Percentiles rank a stretch among this genome's conserved stretches.
Conservation (phyloP, 2,888 invertebrate genomes). For the Phaonia tiefii region DNA sequence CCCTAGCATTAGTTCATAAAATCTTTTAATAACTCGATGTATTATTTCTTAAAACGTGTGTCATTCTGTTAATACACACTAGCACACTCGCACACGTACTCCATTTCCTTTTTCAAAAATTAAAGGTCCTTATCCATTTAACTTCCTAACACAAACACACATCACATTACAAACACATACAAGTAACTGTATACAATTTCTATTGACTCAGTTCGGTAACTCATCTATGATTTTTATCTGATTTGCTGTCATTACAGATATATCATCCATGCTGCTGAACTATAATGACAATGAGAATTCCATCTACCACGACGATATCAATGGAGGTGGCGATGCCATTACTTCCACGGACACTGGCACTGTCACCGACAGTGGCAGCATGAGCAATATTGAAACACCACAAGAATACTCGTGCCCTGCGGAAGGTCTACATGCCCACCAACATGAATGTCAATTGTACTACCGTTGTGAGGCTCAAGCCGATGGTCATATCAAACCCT, state of each 20-base stretch:
- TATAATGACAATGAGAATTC: constrained; percentile 62
- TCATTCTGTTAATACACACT: too few relatives aligned
- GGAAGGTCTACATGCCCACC: constrained; percentile 88
- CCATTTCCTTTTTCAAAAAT: neutral
- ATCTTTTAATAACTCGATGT: too few relatives aligned
- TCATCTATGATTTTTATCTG: neutral
- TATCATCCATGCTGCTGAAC: constrained; percentile 65
- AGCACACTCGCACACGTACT: neutral
- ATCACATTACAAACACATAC: constrained; percentile 1
- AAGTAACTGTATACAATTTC: constrained; percentile 16
- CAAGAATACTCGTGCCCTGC: constrained; percentile 82
- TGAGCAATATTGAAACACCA: constrained; percentile 60
- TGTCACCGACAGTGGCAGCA: constrained; percentile 22
- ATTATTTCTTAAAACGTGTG: too few relatives aligned
- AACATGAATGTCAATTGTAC: constrained; percentile 87
- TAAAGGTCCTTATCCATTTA: neutral
- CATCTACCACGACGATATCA: constrained; percentile 56
- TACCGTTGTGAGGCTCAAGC: constrained; percentile 87
- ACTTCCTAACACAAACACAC: constrained; percentile 27
- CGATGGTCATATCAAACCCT: constrained; percentile 81
- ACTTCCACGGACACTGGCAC: constrained; percentile 45
- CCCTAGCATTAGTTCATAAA: too few relatives aligned
- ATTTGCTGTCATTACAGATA: constrained; percentile 70
- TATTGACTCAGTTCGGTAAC: neutral
- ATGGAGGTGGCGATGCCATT: constrained; percentile 32